Conservation (phyloP, 2,888 invertebrate genomes). For the Stenotaenia linearis region DNA sequence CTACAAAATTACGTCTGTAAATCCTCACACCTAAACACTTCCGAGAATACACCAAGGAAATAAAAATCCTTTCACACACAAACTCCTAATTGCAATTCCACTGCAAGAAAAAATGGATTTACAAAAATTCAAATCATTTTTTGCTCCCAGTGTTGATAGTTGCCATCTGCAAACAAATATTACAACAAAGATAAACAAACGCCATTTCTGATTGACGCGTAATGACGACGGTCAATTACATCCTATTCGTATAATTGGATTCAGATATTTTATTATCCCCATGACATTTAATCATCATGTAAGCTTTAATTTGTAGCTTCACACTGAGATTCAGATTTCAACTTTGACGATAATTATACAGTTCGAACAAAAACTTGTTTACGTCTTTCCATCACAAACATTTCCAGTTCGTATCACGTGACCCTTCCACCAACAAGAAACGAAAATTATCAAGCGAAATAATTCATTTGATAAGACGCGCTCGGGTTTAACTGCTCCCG, state of each 20-base stretch:
- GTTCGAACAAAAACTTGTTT: not conserved
- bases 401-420: too few species aligned
- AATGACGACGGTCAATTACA: not conserved
- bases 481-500: not conserved
- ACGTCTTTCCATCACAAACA: not conserved
- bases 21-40: too few species aligned
- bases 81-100: too few species aligned
- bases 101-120: too few species aligned
- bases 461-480: not conserved
- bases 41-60: too few species aligned
- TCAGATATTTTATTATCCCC: not conserved
- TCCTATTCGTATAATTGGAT: not conserved
- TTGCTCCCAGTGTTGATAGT: not conserved
- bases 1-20: too few species aligned
- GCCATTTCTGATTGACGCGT: not conserved
- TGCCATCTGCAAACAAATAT: not conserved
- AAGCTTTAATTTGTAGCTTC: not conserved
- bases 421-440: too few species aligned
- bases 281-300: not conserved
- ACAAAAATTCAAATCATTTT: too few species aligned
- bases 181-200: not conserved
- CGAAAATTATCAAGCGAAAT: not conserved
- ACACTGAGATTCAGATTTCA: not conserved
- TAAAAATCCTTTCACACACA: too few species aligned
- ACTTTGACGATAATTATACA: not conserved